Conservation (phyloP, 2,113 vertebrate genomes). For the Struthio camelus region DNA sequence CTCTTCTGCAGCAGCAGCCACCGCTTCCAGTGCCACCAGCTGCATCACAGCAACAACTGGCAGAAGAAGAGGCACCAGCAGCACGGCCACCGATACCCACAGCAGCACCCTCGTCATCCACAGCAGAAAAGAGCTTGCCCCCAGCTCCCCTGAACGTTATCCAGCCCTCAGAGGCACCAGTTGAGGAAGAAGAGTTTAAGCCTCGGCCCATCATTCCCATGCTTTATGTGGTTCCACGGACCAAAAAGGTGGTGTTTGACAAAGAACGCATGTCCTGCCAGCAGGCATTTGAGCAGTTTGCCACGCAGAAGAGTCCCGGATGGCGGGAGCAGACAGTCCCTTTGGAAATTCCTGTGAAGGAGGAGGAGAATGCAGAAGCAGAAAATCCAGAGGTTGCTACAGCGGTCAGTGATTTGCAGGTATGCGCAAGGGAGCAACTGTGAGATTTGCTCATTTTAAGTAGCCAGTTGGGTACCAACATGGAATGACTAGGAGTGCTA, state of each 20-base stretch:
- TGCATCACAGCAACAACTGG: accelerated
- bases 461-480: not conserved
- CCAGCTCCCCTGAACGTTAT: constrained; percentile 53
- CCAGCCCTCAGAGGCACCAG: not conserved
- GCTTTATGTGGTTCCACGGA: constrained; percentile 76
- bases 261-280: constrained; percentile 80
- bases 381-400: not conserved
- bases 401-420: constrained; percentile 41
- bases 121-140: not conserved
- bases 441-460: not conserved
- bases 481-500: not conserved
- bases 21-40: not conserved
- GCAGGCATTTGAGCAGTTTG: constrained; percentile 84
- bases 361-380: constrained; percentile 26
- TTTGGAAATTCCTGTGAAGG: constrained; percentile 15
- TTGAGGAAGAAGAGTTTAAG: constrained; percentile 62
- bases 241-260: constrained; percentile 63
- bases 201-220: constrained; percentile 78
- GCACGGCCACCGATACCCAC: accelerated
- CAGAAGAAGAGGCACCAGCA: not conserved
- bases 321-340: constrained; percentile 20
- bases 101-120: accelerated
- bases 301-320: constrained; percentile 27
- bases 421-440: not conserved
- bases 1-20: not conserved